Evolutionary conservation across 2,797 vertebrate genomes (phyloP), one percentile per base, ranked within the genome.

Genomic region (Chiroxiphia lanceolata): DNA sequence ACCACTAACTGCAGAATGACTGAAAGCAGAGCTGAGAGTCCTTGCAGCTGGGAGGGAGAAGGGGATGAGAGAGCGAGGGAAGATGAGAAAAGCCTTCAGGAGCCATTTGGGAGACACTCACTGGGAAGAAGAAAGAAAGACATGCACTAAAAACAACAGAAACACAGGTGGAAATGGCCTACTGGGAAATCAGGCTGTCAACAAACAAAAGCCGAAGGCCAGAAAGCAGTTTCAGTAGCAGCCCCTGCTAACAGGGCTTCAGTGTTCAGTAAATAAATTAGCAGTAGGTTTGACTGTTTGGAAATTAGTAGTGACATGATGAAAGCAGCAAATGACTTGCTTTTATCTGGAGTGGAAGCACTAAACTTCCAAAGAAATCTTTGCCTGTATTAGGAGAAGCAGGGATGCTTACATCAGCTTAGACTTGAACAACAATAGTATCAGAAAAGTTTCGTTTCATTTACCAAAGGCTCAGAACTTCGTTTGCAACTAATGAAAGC

Each of bases 1-100:
- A 97, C 94, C 93, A 96, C 96, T 97, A 98, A 97, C 97, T 97
- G 98, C 96, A 94, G 97, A 95, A 90, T 96, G 97, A 97, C 97
- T 97, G 98, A 97, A 97, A 97, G 98, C 94, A 97, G 97, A 96
- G 96, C 97, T 94, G 96, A 98, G 97, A 97, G 98, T 98, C 98
- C 97, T 98, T 96, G 93, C 97, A 98, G 98, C 97, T 96, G 97
- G 97, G 96, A 97, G 97, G 97, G 98, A 98, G 96, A 98, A 97
- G 96, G 90, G 97, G 98, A 98, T 98, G 97, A 98, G 97, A 97
- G 97, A 98, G 95, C 70, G 98, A 98, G 98, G 92, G 93, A 98
- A 98, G 98, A 99, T 99, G 98, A 99, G 98, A 98, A 97, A 97
- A 97, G 97, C 97, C 98, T 98, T 97, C 97, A 96, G 97, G 97